Base-by-base conservation (phyloP, 2,113 vertebrate genomes). In the Mixornis gularis region DNA sequence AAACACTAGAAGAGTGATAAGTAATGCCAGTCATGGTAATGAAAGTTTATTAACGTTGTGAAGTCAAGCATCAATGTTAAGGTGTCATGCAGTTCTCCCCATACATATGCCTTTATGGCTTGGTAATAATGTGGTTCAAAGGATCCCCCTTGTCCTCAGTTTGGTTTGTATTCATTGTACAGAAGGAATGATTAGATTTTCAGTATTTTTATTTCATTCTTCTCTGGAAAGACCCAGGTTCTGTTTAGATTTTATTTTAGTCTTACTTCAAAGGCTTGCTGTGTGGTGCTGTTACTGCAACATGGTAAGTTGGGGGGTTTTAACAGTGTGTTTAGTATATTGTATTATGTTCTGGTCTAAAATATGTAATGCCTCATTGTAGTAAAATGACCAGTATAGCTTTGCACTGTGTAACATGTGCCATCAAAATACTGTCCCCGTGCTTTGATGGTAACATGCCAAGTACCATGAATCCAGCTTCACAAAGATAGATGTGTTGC, bases 41-140 rank as follows among this genome's bases (percentile, higher is more conserved):
- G 60, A 58, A 41, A 77, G 41, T 17, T 30, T 40, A 40, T 77
- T 95, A 79, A n/a, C 8, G 3, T 76, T 60, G 43, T 19, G 1
- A 70, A 69, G 48, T 77, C 55, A 69, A 58, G 25, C 51, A 48
- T 83, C 72, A 36, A 0, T 21, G 26, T 74, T 76, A 52, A 64
- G 36, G 14, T 87, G 52, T 87, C 29, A 2, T 10, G 27, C 44
- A 58, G 36, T 65, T 89, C 40, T 63, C 29, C 65, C 48, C 21
- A 4, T 70, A 38, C 2, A 1, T 20, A 27, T 69, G 13, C 78
- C 5, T 85, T 85, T 36, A 25, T 34, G 24, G 49, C 20, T 84
- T 0, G 0, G 7, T 79, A 24, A 60, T 65, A n/a, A 49, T 19
- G 32, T 3, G 13, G 49, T 66, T 52, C 48, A 25, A 13, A 87